Percentiles rank a stretch among this genome's conserved stretches.
Evolutionary conservation across 2,888 invertebrate genomes (phyloP).

Genomic region (Hypomecis punctinalis): DNA sequence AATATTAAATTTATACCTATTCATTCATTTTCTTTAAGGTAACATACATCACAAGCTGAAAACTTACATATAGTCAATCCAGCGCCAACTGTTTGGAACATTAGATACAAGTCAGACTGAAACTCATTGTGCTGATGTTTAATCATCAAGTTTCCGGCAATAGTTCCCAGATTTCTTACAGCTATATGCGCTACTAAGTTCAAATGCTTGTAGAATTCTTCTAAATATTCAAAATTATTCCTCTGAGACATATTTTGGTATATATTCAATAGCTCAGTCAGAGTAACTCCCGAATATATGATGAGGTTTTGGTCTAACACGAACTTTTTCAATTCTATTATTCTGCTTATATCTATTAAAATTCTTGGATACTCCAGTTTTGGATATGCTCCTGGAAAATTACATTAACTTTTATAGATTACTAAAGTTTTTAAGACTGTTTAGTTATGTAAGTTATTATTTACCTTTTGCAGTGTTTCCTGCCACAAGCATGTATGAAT

Average conservation of each 20-base stretch:
- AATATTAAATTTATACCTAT: no score
- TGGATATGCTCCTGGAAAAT: conserved; percentile 67
- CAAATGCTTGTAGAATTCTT: conserved; percentile 85
- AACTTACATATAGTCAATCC: conserved; percentile 56
- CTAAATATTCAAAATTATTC: conserved; percentile 84
- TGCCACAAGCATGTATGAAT: conserved; percentile 85
- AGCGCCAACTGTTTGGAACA: conserved; percentile 65
- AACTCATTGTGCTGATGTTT: conserved; percentile 88
- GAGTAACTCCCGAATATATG: conserved; percentile 84
- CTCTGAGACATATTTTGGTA: conserved; percentile 59
- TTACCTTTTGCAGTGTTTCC: conserved; percentile 89
- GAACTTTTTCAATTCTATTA: conserved; percentile 82
- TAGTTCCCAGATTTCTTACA: conserved; percentile 87
- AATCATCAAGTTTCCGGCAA: conserved; percentile 89
- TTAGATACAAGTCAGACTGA: conserved; percentile 88
- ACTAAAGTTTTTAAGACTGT: background rate
- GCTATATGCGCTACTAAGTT: conserved; percentile 88
- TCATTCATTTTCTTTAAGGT: no score
- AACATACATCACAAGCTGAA: no score
- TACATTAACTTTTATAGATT: background rate
- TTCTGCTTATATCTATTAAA: conserved; percentile 86
- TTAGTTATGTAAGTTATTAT: background rate
- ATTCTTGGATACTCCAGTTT: conserved; percentile 63
- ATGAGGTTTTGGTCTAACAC: conserved; percentile 69
- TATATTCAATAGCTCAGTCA: conserved; percentile 80